Evolutionary conservation across 2,113 vertebrate species (phyloP).

Genomic region (Poecilia latipinna): DNA sequence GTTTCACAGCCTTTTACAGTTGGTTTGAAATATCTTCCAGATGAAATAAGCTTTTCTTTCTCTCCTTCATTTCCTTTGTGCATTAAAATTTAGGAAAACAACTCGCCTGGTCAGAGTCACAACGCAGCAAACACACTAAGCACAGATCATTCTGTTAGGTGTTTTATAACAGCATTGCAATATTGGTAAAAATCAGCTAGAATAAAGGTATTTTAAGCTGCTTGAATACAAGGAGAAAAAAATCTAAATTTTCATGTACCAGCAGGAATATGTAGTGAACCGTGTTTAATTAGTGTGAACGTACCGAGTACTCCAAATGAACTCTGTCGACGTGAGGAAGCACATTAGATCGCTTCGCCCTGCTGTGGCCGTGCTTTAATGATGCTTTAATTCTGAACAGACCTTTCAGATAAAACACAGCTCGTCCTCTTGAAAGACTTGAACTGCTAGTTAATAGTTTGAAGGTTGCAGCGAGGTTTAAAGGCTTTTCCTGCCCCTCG

Average conservation of each 20-base stretch:
- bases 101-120: neutral
- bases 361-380: constrained; percentile 23
- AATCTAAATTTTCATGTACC: neutral
- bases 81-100: constrained; percentile 11
- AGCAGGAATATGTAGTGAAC: neutral
- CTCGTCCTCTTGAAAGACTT: constrained; percentile 35
- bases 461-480: constrained; percentile 60
- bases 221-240: neutral
- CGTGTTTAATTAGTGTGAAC: neutral
- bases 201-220: neutral
- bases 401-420: constrained; percentile 42
- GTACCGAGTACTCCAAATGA: neutral
- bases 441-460: constrained; percentile 56
- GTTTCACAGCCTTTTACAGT: constrained; percentile 9
- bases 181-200: no score
- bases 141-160: neutral
- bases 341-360: constrained; percentile 13
- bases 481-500: constrained; percentile 44
- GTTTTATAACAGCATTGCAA: neutral
- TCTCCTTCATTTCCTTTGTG: neutral
- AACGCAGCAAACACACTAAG: neutral
- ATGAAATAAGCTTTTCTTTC: constrained; percentile 5
- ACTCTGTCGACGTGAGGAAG: constrained; percentile 1
- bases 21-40: constrained; percentile 16
- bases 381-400: constrained; percentile 39